Conservation (phyloP, 1,140 invertebrate species). For the Lordiphosa clarofinis region DNA sequence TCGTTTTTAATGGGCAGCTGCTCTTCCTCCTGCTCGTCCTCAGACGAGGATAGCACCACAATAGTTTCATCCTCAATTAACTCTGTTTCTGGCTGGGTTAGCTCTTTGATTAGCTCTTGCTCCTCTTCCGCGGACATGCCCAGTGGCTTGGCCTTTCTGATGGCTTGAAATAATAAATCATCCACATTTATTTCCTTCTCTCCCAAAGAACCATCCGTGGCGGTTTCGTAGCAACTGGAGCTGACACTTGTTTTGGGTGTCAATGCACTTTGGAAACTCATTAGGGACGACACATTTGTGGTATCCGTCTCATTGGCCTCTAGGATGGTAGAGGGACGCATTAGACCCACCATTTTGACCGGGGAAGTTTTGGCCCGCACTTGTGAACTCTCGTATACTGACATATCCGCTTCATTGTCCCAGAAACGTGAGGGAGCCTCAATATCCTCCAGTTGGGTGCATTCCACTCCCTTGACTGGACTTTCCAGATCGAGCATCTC, state of each 20-base stretch:
- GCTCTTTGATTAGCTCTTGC: constrained; percentile 23
- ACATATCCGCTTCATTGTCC: constrained; percentile 46
- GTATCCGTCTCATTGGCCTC: constrained; percentile 52
- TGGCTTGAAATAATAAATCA: constrained; percentile 61
- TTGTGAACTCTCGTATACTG: constrained; percentile 1
- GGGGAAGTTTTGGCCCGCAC: constrained; percentile 47
- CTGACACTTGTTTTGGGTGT: constrained; percentile 48
- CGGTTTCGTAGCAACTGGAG: constrained; percentile 62
- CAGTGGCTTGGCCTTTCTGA: constrained; percentile 45
- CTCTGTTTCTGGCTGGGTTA: constrained; percentile 4
- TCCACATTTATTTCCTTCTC: constrained; percentile 51
- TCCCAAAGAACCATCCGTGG: constrained; percentile 47
- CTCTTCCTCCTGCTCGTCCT: constrained; percentile 26
- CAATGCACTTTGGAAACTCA: constrained; percentile 52
- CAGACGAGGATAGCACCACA: constrained; percentile 48
- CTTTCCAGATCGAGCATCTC: constrained; percentile 47
- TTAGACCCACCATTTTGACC: constrained; percentile 69
- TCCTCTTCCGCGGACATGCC: constrained; percentile 41
- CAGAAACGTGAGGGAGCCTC: constrained; percentile 70
- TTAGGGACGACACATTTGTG: constrained; percentile 39
- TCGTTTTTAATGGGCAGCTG: not conserved
- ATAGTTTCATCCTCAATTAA: constrained; percentile 32
- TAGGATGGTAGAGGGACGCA: constrained; percentile 73
- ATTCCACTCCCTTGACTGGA: constrained; percentile 55
- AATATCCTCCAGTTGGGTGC: constrained; percentile 69